Base-by-base conservation (phyloP, 2,888 invertebrate genomes). In the Eilema sororculum region DNA sequence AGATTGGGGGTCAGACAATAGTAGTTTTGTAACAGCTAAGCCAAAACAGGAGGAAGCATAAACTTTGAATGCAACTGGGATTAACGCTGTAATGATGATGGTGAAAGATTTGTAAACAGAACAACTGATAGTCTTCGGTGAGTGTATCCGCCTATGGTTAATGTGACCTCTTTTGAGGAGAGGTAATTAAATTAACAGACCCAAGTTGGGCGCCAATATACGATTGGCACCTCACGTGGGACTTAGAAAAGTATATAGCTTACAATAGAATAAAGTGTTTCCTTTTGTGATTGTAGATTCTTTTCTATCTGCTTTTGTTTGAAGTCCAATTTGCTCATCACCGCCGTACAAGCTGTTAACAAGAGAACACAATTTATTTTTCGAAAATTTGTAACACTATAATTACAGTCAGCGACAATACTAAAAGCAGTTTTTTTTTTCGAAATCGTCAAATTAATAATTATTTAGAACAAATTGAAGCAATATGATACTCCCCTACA, bases 241-340 rank as follows among this genome's bases (percentile, higher is more conserved):
- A 0, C 52, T n/a, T 12, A n/a, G 12, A 62, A 30, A 0, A 8
- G 16, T 57, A 33, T 61, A 57, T 13, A 12, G 92, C 94, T 93
- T 89, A 97, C 97, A 88, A 96, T 90, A 57, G 94, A 91, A 78
- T 97, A 97, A 12, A 96, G 90, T 0, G 95, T 90, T 88, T 97
- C 97, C 75, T 96, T 96, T 77, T 96, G 95, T 61, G 84, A 92
- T 79, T 93, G 92, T n/a, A 97, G 82, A 56, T 92, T 92, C 71
- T 91, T 95, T 79, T 96, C 93, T n/a, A 94, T 84, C 24, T 84
- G 86, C 3, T 86, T 87, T 67, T 95, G 93, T 76, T 95, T 95
- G 74, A 85, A 90, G 30, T 95, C 92, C 74, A 96, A 75, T 77
- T 96, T 95, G 76, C 84, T 86, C 85, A 93, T 91, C 5, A 93